phyloP scores from a whole-genome alignment of 2,113 vertebrate species.

The Caranx melampygus region DNA sequence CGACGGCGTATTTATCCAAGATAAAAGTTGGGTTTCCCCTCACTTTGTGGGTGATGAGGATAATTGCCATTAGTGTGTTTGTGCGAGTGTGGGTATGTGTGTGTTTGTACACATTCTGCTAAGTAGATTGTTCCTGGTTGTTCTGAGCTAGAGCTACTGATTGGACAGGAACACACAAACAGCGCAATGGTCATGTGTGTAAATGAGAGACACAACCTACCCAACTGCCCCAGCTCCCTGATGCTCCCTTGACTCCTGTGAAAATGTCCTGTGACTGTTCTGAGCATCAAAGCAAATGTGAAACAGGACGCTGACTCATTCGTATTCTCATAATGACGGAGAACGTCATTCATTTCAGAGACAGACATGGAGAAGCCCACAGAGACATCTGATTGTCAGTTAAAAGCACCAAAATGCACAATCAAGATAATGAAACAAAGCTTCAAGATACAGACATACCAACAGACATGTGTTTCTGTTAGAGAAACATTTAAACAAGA shows the following conservation, averaged over 20 bases:
- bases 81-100: slow-evolving; percentile 30
- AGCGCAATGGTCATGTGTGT: neutral
- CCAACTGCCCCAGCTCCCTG: neutral
- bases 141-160: slow-evolving; percentile 33
- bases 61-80: slow-evolving; percentile 76
- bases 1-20: slow-evolving; percentile 79
- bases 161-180: slow-evolving; percentile 37
- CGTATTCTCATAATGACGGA: too few species aligned
- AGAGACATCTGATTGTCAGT: neutral
- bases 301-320: neutral
- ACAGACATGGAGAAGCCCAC: neutral
- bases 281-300: neutral
- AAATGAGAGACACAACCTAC: neutral
- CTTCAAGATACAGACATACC: neutral
- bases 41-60: slow-evolving; percentile 76
- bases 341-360: neutral
- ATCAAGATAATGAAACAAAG: neutral
- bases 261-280: neutral
- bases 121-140: slow-evolving; percentile 63
- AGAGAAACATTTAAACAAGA: slow-evolving; percentile 33
- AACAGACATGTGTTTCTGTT: too few species aligned
- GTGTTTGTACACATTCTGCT: slow-evolving; percentile 29
- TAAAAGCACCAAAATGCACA: neutral
- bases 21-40: slow-evolving; percentile 80
- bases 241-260: neutral